Conservation (phyloP, 2,888 invertebrate genomes). For the Athetis lepigone region DNA sequence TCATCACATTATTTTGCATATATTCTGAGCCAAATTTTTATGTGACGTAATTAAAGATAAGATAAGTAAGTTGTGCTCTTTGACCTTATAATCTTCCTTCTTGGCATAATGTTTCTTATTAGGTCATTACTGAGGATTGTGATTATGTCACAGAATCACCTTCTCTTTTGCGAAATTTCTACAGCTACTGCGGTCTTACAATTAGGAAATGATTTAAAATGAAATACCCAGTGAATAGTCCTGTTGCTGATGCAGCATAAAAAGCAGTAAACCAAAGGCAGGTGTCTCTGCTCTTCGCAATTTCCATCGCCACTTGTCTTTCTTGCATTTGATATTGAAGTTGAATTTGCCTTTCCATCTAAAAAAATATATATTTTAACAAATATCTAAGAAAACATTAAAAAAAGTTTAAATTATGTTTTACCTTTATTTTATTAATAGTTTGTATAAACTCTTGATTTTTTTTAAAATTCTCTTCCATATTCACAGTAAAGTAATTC, state of each 20-base stretch:
- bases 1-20: no score
- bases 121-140: no score
- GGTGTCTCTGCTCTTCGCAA: conserved; percentile 93
- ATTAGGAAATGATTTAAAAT: no score
- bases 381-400: conserved; percentile 9
- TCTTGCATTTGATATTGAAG: conserved; percentile 95
- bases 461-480: conserved; percentile 93
- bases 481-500: conserved; percentile 89
- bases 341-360: conserved; percentile 95
- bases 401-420: background rate
- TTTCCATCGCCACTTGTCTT: conserved; percentile 92
- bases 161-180: no score
- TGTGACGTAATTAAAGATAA: background rate
- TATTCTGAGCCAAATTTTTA: background rate
- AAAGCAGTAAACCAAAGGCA: conserved; percentile 94
- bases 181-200: no score
- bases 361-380: conserved; percentile 34
- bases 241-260: conserved; percentile 90
- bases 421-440: conserved; percentile 92
- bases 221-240: conserved; percentile 87
- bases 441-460: conserved; percentile 93
- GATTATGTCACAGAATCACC: no score
- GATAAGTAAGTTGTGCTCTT: background rate
- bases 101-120: no score
- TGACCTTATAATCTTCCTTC: background rate